These are phyloP conservation scores for Dynastes maya DNA, from an alignment of 2,888 invertebrate genomes.

Conservation along the genomic window DNA sequence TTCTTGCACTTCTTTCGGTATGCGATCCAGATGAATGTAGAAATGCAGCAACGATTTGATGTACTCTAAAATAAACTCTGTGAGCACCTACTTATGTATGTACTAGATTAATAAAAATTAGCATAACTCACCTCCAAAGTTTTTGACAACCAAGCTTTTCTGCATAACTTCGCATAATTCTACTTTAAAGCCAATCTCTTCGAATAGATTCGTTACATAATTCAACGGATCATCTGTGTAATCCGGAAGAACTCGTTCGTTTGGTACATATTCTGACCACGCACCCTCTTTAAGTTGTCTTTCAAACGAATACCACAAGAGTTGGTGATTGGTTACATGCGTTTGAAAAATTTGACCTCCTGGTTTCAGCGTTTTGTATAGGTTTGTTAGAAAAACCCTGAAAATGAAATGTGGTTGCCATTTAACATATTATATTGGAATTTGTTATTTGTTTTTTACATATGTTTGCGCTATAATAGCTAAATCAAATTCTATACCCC, in stretches of 20 bases:
- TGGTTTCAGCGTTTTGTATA: not conserved
- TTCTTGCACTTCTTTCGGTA: conserved; percentile 1
- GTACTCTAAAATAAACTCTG: not conserved
- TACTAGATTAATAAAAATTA: too few relatives aligned
- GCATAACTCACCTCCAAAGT: too few relatives aligned
- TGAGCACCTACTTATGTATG: not conserved
- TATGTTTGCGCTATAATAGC: too few relatives aligned
- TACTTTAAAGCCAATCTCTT: conserved; percentile 18
- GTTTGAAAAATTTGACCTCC: conserved; percentile 10
- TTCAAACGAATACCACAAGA: not conserved
- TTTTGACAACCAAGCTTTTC: too few relatives aligned
- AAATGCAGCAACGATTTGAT: not conserved
- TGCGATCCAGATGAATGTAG: not conserved
- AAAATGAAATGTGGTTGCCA: too few relatives aligned
- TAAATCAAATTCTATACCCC: too few relatives aligned
- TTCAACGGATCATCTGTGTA: conserved; percentile 9
- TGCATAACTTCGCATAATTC: not conserved
- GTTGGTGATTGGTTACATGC: not conserved
- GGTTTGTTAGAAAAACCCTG: not conserved
- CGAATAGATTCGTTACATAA: not conserved
- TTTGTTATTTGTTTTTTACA: too few relatives aligned
- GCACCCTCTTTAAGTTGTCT: not conserved
- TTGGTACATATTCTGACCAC: conserved; percentile 1
- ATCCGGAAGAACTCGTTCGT: not conserved
- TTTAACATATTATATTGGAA: too few relatives aligned